Evolutionary conservation across 2,888 invertebrate genomes (phyloP).

Genomic region (Andrena praecox): DNA sequence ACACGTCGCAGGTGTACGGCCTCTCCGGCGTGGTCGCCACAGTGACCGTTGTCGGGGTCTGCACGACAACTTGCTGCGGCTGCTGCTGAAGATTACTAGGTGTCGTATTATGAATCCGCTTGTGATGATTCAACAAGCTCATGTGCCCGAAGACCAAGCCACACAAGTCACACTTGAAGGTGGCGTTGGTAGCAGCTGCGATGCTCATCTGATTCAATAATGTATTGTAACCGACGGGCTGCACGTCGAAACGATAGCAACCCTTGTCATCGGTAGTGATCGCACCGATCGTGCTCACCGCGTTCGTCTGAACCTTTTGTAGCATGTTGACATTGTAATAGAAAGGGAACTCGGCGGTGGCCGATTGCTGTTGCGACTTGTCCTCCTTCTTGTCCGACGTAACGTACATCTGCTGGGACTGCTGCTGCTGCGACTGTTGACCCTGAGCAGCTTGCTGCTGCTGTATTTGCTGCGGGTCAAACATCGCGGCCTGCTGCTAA

Average conservation of each 20-base stretch:
- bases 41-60: conserved; percentile 84
- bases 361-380: conserved; percentile 81
- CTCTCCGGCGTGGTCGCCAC: conserved; percentile 83
- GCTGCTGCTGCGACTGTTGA: conserved; percentile 86
- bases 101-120: conserved; percentile 90
- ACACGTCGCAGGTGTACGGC: conserved; percentile 85
- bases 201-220: conserved; percentile 94
- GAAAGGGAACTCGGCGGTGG: conserved; percentile 85
- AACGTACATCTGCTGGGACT: conserved; percentile 82
- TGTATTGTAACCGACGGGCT: conserved; percentile 90
- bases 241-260: conserved; percentile 86
- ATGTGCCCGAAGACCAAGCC: conserved; percentile 94
- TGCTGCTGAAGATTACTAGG: conserved; percentile 82
- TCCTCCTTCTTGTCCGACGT: conserved; percentile 83
- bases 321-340: conserved; percentile 86
- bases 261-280: conserved; percentile 85
- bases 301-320: conserved; percentile 85
- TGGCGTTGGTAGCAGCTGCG: conserved; percentile 90
- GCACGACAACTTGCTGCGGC: conserved; percentile 84
- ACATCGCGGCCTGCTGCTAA: conserved; percentile 79
- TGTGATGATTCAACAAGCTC: conserved; percentile 93
- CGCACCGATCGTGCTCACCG: conserved; percentile 84
- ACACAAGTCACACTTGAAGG: conserved; percentile 95
- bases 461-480: conserved; percentile 86
- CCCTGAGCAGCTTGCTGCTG: conserved; percentile 89